Percentiles rank a stretch among this genome's conserved stretches.
phyloP scores from a whole-genome alignment of 2,888 invertebrate species.

The Artemia sp. region DNA sequence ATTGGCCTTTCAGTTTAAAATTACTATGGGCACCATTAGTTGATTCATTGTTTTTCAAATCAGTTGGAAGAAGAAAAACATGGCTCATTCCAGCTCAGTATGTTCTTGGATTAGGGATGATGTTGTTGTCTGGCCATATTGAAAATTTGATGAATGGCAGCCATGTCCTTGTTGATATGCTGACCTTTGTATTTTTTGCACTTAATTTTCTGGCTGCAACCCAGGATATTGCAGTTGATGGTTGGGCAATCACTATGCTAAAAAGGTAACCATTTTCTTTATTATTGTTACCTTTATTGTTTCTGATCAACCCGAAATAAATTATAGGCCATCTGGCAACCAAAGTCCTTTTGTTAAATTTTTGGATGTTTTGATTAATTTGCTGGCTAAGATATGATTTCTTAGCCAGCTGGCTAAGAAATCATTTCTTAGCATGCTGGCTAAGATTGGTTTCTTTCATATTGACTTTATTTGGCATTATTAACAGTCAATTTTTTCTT shows the following conservation, averaged over 20 bases:
- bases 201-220: slow-evolving; percentile 94
- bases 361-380: slow-evolving; percentile 11
- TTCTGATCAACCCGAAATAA: background rate
- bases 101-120: slow-evolving; percentile 72
- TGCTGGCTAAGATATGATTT: slow-evolving; percentile 20
- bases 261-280: slow-evolving; percentile 45
- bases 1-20: slow-evolving; percentile 53
- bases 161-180: slow-evolving; percentile 50
- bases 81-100: slow-evolving; percentile 83
- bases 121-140: slow-evolving; percentile 57
- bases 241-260: slow-evolving; percentile 98
- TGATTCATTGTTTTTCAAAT: slow-evolving; percentile 65
- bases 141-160: slow-evolving; percentile 58
- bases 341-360: slow-evolving; percentile 19
- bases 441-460: background rate
- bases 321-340: background rate
- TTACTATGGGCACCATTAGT: slow-evolving; percentile 96
- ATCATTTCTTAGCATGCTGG: slow-evolving; percentile 19
- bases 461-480: background rate
- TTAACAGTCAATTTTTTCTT: too few relatives aligned
- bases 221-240: slow-evolving; percentile 98
- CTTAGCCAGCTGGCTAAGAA: too few relatives aligned
- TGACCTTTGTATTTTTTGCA: slow-evolving; percentile 72
- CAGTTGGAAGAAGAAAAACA: slow-evolving; percentile 78
- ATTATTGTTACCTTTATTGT: slow-evolving; percentile 7